These are phyloP conservation scores for Melinaea marsaeus DNA, from an alignment of 2,888 invertebrate species.

Conservation along the genomic window DNA sequence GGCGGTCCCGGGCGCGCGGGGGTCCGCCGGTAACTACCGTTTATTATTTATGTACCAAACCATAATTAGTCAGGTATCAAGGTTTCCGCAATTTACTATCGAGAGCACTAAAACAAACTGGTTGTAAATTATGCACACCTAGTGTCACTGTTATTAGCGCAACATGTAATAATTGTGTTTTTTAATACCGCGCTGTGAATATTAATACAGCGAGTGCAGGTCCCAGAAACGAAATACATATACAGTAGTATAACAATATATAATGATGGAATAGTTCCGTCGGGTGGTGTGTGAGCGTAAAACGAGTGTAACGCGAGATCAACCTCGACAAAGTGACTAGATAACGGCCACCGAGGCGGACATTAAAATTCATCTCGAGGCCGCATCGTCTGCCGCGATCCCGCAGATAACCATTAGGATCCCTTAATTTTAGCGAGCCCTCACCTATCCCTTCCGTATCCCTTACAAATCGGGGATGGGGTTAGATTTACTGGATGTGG, in stretches of 20 bases:
- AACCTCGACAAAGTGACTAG: background rate
- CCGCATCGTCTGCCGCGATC: constrained; percentile 59
- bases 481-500: constrained; percentile 47
- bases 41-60: no score
- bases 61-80: no score
- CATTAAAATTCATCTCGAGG: constrained; percentile 75
- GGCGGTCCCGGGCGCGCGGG: background rate
- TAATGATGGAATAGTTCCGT: background rate
- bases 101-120: constrained; percentile 2
- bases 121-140: no score
- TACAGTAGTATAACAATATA: no score
- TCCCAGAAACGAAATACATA: no score
- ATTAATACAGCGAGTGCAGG: no score
- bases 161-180: no score
- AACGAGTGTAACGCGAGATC: background rate
- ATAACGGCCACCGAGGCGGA: constrained; percentile 11
- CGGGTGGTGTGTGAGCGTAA: background rate
- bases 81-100: constrained; percentile 1
- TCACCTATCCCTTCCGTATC: constrained; percentile 75
- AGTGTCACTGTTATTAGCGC: no score
- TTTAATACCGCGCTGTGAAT: no score
- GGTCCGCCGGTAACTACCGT: no score
- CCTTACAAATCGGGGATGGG: constrained; percentile 67
- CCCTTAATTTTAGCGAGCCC: constrained; percentile 74
- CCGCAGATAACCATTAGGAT: constrained; percentile 73